These are phyloP conservation scores for Zaprionus lineosus DNA, from an alignment of 2,888 invertebrate genomes.

Conservation along the genomic window DNA sequence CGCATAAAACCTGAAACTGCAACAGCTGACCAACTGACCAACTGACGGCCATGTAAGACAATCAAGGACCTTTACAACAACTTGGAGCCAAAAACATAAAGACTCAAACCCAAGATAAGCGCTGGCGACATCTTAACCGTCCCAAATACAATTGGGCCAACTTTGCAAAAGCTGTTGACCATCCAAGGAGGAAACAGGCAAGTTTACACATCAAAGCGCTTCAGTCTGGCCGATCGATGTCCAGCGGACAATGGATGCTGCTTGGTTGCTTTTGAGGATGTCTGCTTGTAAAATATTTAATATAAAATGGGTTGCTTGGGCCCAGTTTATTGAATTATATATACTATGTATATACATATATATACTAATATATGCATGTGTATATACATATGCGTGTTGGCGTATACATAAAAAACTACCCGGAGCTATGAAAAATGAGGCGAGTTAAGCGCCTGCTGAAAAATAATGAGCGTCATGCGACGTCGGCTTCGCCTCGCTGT, in stretches of 20 bases:
- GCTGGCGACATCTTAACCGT: slow-evolving; percentile 8
- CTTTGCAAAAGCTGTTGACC: slow-evolving; percentile 59
- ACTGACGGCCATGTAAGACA: slow-evolving; percentile 33
- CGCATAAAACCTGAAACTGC: slow-evolving; percentile 18
- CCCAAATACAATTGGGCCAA: slow-evolving; percentile 60
- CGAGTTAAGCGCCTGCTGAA: slow-evolving; percentile 39
- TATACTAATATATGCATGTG: too few species aligned
- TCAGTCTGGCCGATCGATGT: slow-evolving; percentile 6
- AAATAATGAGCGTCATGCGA: slow-evolving; percentile 71
- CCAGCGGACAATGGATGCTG: slow-evolving; percentile 50
- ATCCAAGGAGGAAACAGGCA: slow-evolving; percentile 24
- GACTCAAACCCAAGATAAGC: slow-evolving; percentile 5
- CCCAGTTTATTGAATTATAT: slow-evolving; percentile 32
- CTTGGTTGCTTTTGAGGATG: slow-evolving; percentile 26
- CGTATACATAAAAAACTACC: slow-evolving; percentile 18
- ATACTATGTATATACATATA: background rate
- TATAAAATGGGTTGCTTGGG: slow-evolving; percentile 44
- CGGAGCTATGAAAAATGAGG: slow-evolving; percentile 20
- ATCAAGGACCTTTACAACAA: slow-evolving; percentile 1
- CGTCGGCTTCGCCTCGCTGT: too few species aligned
- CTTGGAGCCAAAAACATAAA: background rate
- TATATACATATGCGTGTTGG: slow-evolving; percentile 4
- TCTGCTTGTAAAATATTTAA: slow-evolving; percentile 62
- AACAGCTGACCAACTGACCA: slow-evolving; percentile 46
- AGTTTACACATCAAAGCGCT: slow-evolving; percentile 45